Base-by-base conservation (phyloP, 2,797 vertebrate genomes). In the Aplochiton taeniatus region DNA sequence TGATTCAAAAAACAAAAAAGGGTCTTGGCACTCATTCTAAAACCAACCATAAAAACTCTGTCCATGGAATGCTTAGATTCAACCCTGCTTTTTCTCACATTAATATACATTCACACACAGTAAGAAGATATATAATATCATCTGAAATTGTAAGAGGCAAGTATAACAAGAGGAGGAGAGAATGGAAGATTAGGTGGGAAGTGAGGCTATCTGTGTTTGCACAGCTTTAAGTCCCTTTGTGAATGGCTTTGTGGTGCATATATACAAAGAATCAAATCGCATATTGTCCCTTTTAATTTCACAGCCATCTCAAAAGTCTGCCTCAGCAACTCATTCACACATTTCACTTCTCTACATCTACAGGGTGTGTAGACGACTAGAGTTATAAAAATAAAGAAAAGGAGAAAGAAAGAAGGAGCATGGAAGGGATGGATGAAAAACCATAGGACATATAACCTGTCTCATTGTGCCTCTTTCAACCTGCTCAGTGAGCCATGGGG, bases 401-500 rank as follows among this genome's bases (percentile, higher is more conserved):
- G 51, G 45, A 69, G 68, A 45, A 63, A 61, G 58, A 41, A 71
- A 59, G 46, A 17, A 70, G 56, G 69, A 17, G 16, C 46, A 12
- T n/a, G 4, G 20, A 9, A 69, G 63, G 47, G 57, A 65, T 65
- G 68, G 75, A 76, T 54, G 70, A 70, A 63, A 68, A 61, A 65
- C 58, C 69, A 76, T 75, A 70, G 69, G 77, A 66, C 74, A 46
- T 79, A 71, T 48, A 67, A 73, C 74, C 78, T 68, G 43, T 87
- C 75, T 83, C 75, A 63, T 57, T 73, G 78, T 77, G 76, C 82
- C 74, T 85, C 86, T 84, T 85, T 88, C 85, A 83, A 74, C 79
- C 85, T 89, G 88, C 81, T 87, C 88, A 84, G 55, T 87, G 82
- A 89, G 88, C 87, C 87, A 78, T 90, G 83, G 77, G 83, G 74